Conservation (phyloP, 1,140 invertebrate genomes). For the Sarcophaga peregrina region DNA sequence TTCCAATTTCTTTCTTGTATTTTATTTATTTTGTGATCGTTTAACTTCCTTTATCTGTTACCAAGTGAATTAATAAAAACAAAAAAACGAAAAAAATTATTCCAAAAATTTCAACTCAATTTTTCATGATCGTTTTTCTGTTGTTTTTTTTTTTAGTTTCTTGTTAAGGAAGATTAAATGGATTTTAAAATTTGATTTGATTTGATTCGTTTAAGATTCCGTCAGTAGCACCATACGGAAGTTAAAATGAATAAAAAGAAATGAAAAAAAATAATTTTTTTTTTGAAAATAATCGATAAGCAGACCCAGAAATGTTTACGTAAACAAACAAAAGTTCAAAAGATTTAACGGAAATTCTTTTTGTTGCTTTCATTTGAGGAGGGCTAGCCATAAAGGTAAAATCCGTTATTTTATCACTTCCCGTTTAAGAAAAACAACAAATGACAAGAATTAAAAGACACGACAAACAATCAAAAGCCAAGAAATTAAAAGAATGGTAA, state of each 20-base stretch:
- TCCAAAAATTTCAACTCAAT: neutral
- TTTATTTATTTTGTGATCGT: neutral
- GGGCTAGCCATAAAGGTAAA: neutral
- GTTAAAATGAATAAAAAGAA: neutral
- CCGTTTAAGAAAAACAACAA: neutral
- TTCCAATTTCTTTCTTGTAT: neutral
- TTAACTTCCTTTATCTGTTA: slow-evolving; percentile 22
- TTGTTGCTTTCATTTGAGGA: neutral
- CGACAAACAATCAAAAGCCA: too few relatives aligned
- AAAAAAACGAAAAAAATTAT: neutral
- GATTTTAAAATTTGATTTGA: neutral
- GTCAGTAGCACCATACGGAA: neutral
- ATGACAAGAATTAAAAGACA: too few relatives aligned
- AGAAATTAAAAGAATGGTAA: too few relatives aligned
- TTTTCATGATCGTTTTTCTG: neutral
- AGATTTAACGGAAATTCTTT: slow-evolving; percentile 25
- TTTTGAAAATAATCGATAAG: too few relatives aligned
- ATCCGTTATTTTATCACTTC: slow-evolving; percentile 27
- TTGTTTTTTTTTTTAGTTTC: neutral
- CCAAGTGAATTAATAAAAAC: too few relatives aligned
- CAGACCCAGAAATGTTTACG: too few relatives aligned
- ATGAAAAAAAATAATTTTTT: too few relatives aligned
- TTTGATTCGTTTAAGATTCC: slow-evolving; percentile 9
- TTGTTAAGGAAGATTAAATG: slow-evolving; percentile 9
- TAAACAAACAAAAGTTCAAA: neutral